phyloP scores from a whole-genome alignment of 2,113 vertebrate genomes.

The Axis porcinus region DNA sequence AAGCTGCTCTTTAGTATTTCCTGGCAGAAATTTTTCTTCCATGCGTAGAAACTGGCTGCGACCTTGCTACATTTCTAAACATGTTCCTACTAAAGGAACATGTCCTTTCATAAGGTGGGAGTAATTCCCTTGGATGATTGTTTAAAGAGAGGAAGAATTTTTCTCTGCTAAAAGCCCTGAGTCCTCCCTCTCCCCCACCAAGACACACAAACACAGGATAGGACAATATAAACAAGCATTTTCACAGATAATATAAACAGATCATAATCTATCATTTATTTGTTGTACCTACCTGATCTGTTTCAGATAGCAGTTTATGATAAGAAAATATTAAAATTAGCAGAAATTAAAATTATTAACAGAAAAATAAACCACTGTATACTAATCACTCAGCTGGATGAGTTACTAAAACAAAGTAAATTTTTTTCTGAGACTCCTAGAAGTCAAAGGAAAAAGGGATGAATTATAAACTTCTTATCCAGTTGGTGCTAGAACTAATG shows the following conservation, averaged over 20 bases:
- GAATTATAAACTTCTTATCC: not conserved
- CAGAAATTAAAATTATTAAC: not conserved
- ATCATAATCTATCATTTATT: not conserved
- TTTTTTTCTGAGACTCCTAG: not conserved
- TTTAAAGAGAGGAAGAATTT: not conserved
- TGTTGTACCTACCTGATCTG: not conserved
- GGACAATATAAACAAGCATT: not conserved
- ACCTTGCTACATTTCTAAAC: not conserved
- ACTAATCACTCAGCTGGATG: not conserved
- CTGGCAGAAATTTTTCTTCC: not conserved
- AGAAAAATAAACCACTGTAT: not conserved
- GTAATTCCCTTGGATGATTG: not conserved
- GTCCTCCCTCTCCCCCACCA: not conserved
- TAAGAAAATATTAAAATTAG: slow-evolving; percentile 15
- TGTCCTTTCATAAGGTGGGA: not conserved
- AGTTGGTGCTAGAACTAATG: not conserved
- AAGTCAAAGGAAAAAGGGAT: not conserved
- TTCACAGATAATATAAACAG: not conserved
- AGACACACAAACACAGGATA: not conserved
- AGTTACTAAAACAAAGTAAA: not conserved
- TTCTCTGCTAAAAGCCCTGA: not conserved
- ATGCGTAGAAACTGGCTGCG: not conserved
- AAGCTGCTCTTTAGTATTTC: not conserved
- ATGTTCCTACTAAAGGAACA: not conserved
- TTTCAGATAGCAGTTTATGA: not conserved